Base-by-base conservation (phyloP, 2,113 vertebrate genomes). In the Pogonocichla stellata region DNA sequence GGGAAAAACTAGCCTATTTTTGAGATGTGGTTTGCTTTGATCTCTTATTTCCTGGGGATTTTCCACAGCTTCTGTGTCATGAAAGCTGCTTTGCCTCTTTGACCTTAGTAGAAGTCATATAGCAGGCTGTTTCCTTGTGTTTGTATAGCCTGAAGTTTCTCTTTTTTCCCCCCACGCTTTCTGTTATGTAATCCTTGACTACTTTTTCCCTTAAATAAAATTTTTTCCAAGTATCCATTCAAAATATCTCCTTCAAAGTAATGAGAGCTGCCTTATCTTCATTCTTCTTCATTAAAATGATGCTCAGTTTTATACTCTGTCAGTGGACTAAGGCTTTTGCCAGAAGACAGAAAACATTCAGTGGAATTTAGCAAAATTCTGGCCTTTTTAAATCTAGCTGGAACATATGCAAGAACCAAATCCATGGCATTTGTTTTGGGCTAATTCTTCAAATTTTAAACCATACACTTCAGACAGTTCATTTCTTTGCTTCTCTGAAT, bases 31-130 rank as follows among this genome's bases (percentile, higher is more conserved):
- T 92, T 96, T 84, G 51, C 88, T 94, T 94, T 93, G 86, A 93
- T 92, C 77, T 92, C 45, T 54, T 80, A 86, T 84, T 96, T 94
- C 77, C 51, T 80, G 42, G 83, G 72, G 88, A 88, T 90, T 95
- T 93, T 91, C 80, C 61, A 72, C 66, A 87, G 38, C 73, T 93
- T 81, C 65, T 91, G n/a, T 96, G 70, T 71, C 72, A 74, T 92
- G 71, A 92, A 92, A 91, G 24, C 72, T 88, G 38, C 64, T 93
- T 94, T 86, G 34, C 69, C 72, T 93, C 29, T 82, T 88, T 79
- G 80, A 86, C 88, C 64, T 83, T 60, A 80, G 38, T 28, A 50
- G n/a, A 89, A 92, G 34, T 90, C 69, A 56, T n/a, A 38, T 12
- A 78, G 22, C 47, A 58, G 51, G 14, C 82, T 86, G 29, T 66